phyloP scores from a whole-genome alignment of 2,113 vertebrate genomes.

The Nothobranchius kuhntae region DNA sequence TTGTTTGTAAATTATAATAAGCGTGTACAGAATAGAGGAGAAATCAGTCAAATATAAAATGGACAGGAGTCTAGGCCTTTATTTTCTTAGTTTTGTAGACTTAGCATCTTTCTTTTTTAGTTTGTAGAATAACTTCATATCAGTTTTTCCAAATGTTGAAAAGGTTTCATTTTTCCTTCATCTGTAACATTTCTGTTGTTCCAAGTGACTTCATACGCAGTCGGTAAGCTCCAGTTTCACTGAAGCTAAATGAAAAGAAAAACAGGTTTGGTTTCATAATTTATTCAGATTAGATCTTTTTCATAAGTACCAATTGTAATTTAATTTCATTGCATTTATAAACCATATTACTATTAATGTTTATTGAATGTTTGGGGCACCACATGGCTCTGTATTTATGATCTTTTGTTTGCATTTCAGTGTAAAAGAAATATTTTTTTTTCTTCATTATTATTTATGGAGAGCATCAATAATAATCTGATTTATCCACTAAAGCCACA shows the following conservation, averaged over 20 bases:
- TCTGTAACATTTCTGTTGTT: constrained; percentile 24
- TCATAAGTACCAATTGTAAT: constrained; percentile 39
- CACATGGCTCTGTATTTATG: constrained; percentile 65
- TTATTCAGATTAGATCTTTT: constrained; percentile 50
- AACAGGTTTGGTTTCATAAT: constrained; percentile 1
- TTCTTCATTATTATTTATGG: constrained; percentile 64
- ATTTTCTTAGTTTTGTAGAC: constrained; percentile 23
- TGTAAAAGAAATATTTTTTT: constrained; percentile 65
- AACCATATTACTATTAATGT: constrained; percentile 57
- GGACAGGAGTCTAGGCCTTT: constrained; percentile 15
- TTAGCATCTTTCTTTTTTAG: constrained; percentile 1
- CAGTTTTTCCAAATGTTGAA: constrained; percentile 7
- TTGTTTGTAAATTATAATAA: constrained; percentile 46
- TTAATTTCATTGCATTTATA: constrained; percentile 56
- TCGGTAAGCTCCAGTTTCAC: constrained; percentile 11
- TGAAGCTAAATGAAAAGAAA: constrained; percentile 27
- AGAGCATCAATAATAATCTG: constrained; percentile 38
- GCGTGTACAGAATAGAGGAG: constrained; percentile 30
- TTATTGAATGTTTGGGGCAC: constrained; percentile 59
- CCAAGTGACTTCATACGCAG: constrained; percentile 16
- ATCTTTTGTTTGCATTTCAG: constrained; percentile 67
- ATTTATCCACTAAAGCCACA: constrained; percentile 3
- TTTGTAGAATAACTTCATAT: constrained; percentile 1
- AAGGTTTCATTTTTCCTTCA: constrained; percentile 1
- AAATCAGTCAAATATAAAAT: constrained; percentile 6